Evolutionary conservation across 30 jellyfish, hydroid and myxozoan genomes (phyloP).

Genomic region (Cassiopea xamachana): DNA sequence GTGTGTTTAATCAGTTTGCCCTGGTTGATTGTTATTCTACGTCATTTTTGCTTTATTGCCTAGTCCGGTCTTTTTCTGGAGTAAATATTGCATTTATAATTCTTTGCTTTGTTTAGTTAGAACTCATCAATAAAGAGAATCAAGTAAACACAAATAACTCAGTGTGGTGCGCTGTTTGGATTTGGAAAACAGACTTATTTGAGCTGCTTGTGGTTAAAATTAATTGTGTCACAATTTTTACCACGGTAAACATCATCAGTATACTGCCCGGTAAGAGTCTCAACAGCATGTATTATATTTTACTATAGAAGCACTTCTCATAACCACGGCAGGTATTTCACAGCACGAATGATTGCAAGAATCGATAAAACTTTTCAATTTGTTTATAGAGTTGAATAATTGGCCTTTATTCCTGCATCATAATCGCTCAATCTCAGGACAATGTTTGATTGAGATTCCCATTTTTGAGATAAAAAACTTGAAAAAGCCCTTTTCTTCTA

Average conservation of each 20-base stretch:
- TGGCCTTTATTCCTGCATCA: neutral
- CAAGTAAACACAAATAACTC: neutral
- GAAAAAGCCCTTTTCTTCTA: neutral
- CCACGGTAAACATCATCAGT: neutral
- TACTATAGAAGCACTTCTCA: neutral
- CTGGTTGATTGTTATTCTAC: too few species aligned
- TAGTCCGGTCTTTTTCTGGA: slow-evolving; percentile 1
- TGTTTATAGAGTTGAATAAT: neutral
- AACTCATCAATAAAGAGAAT: slow-evolving; percentile 18
- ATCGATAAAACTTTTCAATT: neutral
- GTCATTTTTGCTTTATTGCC: too few species aligned
- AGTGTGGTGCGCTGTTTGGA: slow-evolving; percentile 25
- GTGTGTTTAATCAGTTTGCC: too few species aligned
- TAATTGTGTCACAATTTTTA: neutral
- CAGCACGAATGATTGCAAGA: neutral
- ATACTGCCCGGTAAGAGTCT: neutral
- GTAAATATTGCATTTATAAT: slow-evolving; percentile 22
- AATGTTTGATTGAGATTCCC: neutral
- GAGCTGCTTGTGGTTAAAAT: neutral
- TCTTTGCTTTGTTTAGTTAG: slow-evolving; percentile 42
- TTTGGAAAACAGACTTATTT: slow-evolving; percentile 8
- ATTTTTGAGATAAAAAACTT: neutral
- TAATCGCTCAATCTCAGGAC: neutral
- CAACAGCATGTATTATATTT: neutral
- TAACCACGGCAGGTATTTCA: slow-evolving; percentile 9